A percentile compares a stretch with the other conserved stretches of the same genome.
Conservation (phyloP, 2,888 invertebrate species). For the Poecilus cupreus region DNA sequence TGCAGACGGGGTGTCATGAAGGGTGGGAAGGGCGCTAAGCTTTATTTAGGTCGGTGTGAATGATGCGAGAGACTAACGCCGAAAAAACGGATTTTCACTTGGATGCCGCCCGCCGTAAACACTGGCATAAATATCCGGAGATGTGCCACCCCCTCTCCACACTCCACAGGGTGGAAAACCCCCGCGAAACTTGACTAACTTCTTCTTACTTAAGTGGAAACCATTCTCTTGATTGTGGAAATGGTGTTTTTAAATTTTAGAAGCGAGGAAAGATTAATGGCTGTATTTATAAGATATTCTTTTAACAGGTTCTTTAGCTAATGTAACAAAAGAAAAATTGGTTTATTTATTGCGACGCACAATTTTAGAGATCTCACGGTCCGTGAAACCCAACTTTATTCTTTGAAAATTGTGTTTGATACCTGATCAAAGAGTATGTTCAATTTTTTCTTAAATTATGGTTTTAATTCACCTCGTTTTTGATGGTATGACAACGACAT, state of each 20-base stretch:
- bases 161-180: not conserved
- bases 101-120: slow-evolving; percentile 27
- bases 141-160: not conserved
- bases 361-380: not conserved
- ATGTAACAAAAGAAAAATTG: slow-evolving; percentile 4
- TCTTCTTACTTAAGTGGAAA: slow-evolving; percentile 23
- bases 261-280: slow-evolving; percentile 20
- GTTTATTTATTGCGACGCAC: not conserved
- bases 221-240: slow-evolving; percentile 26
- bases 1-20: not conserved
- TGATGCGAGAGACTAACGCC: slow-evolving; percentile 26
- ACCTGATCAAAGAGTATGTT: too few species aligned
- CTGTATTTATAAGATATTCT: slow-evolving; percentile 18
- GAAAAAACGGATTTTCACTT: slow-evolving; percentile 53
- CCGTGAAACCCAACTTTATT: too few species aligned
- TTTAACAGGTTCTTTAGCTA: slow-evolving; percentile 11
- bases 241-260: slow-evolving; percentile 26
- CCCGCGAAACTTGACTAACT: slow-evolving; percentile 12
- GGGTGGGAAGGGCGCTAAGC: slow-evolving; percentile 18
- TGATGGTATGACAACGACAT: too few species aligned
- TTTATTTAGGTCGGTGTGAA: slow-evolving; percentile 52
- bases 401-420: too few species aligned
- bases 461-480: too few species aligned
- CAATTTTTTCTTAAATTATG: too few species aligned
- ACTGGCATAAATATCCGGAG: slow-evolving; percentile 33